Conservation (phyloP, 2,888 invertebrate genomes). For the Latheticus oryzae region DNA sequence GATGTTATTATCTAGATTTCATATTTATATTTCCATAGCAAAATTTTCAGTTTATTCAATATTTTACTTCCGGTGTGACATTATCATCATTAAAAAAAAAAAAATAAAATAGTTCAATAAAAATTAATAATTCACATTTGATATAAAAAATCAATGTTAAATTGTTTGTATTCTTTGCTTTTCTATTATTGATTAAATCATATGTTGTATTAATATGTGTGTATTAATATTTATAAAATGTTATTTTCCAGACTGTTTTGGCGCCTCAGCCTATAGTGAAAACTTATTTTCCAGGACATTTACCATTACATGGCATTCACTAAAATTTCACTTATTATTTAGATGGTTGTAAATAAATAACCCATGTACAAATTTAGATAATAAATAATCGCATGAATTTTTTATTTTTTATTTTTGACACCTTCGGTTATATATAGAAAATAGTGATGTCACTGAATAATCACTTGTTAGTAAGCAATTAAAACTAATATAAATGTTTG, state of each 20-base stretch:
- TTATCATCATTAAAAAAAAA: slow-evolving; percentile 6
- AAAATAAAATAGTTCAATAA: slow-evolving; percentile 6
- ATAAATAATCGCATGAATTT: slow-evolving; percentile 21
- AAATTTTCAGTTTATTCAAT: slow-evolving; percentile 38
- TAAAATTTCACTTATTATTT: slow-evolving; percentile 12
- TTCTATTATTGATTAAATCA: slow-evolving; percentile 16
- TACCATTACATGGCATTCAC: slow-evolving; percentile 35
- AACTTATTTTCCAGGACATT: slow-evolving; percentile 30
- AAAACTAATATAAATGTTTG: slow-evolving; percentile 16
- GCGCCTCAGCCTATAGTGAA: slow-evolving; percentile 52
- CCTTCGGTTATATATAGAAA: slow-evolving; percentile 10
- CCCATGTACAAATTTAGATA: slow-evolving; percentile 6
- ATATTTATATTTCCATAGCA: slow-evolving; percentile 35
- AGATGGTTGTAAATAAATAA: slow-evolving; percentile 13
- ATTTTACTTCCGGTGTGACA: slow-evolving; percentile 23
- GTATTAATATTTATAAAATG: slow-evolving; percentile 31
- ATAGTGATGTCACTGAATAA: too few relatives aligned
- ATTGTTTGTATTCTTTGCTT: slow-evolving; percentile 27
- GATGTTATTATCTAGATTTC: slow-evolving; percentile 23
- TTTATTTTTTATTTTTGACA: slow-evolving; percentile 10
- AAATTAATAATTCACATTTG: slow-evolving; percentile 9
- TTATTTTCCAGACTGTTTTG: slow-evolving; percentile 53
- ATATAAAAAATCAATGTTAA: slow-evolving; percentile 9
- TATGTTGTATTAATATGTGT: slow-evolving; percentile 14
- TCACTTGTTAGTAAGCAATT: slow-evolving; percentile 8